These are phyloP conservation scores for Gymnobelideus leadbeateri DNA, from an alignment of 2,113 vertebrate genomes.

Conservation along the genomic window DNA sequence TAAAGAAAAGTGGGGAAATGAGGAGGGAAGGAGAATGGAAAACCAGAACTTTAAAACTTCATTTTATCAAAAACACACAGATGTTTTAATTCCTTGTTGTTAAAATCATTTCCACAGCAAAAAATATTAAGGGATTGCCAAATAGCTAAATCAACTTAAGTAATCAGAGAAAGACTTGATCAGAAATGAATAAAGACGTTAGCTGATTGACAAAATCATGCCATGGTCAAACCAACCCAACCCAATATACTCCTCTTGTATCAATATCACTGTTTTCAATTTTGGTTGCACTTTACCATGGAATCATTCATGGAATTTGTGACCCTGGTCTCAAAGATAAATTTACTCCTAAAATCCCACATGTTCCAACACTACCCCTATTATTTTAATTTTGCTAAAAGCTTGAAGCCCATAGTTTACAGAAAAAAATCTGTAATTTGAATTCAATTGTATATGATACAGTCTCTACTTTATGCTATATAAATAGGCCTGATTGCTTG, in stretches of 20 bases:
- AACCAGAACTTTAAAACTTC: not conserved
- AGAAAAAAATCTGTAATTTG: not conserved
- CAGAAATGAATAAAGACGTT: not conserved
- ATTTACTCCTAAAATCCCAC: not conserved
- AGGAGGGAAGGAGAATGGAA: not conserved
- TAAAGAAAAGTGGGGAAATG: conserved; percentile 34
- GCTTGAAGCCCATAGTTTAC: not conserved
- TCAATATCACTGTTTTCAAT: not conserved
- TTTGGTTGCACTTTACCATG: not conserved
- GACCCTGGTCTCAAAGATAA: not conserved
- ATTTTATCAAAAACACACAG: not conserved
- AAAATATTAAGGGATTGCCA: not conserved
- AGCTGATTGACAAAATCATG: accelerated
- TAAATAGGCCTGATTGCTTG: too few species aligned
- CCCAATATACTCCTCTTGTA: not conserved
- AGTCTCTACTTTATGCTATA: not conserved
- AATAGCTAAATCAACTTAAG: not conserved
- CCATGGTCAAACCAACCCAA: accelerated
- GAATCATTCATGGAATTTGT: not conserved
- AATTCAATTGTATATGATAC: accelerated
- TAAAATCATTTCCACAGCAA: not conserved
- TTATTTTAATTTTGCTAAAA: not conserved
- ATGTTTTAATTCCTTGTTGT: not conserved
- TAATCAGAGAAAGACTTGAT: accelerated
- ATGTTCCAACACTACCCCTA: not conserved